A percentile compares a stretch with the other conserved stretches of the same genome.
Evolutionary conservation across 2,888 invertebrate species (phyloP).

Genomic region (Nephrotoma guestfalica): DNA sequence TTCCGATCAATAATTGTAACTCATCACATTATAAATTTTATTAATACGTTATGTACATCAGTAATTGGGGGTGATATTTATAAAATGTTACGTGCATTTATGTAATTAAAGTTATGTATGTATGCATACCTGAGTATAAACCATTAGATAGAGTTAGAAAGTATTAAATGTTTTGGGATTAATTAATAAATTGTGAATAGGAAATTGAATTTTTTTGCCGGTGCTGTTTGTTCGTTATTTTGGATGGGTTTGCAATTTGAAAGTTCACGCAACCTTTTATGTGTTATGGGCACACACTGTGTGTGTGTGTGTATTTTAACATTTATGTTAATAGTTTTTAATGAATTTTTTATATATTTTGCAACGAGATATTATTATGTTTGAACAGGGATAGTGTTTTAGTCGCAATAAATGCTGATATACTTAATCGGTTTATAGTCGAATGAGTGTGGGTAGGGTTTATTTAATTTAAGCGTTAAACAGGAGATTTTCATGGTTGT

Average conservation of each 20-base stretch:
- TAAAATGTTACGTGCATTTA: neutral
- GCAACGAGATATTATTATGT: neutral
- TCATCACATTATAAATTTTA: neutral
- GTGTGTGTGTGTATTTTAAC: neutral
- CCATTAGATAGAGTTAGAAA: neutral
- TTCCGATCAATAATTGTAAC: neutral
- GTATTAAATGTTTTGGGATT: neutral
- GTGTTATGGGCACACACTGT: no score
- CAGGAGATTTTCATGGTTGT: neutral
- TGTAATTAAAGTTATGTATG: neutral
- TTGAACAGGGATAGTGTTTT: neutral
- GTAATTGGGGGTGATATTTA: neutral
- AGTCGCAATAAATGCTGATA: neutral
- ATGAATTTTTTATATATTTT: neutral
- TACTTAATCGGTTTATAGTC: neutral
- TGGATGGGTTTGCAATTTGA: neutral
- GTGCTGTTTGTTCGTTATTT: neutral
- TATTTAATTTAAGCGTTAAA: neutral
- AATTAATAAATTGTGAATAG: neutral
- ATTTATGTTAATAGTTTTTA: neutral
- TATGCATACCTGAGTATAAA: neutral
- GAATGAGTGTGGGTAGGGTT: neutral
- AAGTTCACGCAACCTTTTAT: neutral
- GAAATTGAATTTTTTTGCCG: neutral
- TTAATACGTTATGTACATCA: neutral